Conservation (phyloP, 2,797 vertebrate genomes). For the Huso huso region DNA sequence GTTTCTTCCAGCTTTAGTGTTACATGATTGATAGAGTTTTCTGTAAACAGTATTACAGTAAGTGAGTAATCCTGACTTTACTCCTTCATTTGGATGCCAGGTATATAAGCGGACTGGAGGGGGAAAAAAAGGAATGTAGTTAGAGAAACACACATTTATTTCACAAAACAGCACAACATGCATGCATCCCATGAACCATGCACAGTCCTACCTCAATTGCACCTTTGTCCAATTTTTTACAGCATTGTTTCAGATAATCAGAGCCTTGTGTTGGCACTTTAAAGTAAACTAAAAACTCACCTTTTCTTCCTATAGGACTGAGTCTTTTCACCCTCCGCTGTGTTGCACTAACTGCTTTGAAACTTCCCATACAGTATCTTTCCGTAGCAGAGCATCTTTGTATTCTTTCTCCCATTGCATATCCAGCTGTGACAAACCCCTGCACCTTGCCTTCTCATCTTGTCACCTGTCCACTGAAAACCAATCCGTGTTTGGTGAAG, state of each 20-base stretch:
- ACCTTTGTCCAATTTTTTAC: constrained; percentile 22
- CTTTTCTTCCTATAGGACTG: constrained; percentile 57
- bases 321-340: constrained; percentile 60
- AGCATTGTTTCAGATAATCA: constrained; percentile 25
- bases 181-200: constrained; percentile 37
- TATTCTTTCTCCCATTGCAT: constrained; percentile 63
- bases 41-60: too few relatives aligned
- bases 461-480: constrained; percentile 63
- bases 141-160: not conserved
- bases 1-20: too few relatives aligned
- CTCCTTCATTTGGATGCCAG: too few relatives aligned
- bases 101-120: too few relatives aligned
- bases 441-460: constrained; percentile 66
- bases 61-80: too few relatives aligned
- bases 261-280: constrained; percentile 20
- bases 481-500: constrained; percentile 44
- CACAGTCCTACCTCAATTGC: constrained; percentile 27
- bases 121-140: too few relatives aligned
- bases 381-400: constrained; percentile 68
- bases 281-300: constrained; percentile 27
- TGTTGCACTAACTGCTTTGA: constrained; percentile 68
- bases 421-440: constrained; percentile 66
- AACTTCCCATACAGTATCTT: constrained; percentile 62
- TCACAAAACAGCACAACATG: constrained; percentile 19
- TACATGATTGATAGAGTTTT: too few relatives aligned